Conservation (phyloP, 2,113 vertebrate species). For the Delphinus delphis region DNA sequence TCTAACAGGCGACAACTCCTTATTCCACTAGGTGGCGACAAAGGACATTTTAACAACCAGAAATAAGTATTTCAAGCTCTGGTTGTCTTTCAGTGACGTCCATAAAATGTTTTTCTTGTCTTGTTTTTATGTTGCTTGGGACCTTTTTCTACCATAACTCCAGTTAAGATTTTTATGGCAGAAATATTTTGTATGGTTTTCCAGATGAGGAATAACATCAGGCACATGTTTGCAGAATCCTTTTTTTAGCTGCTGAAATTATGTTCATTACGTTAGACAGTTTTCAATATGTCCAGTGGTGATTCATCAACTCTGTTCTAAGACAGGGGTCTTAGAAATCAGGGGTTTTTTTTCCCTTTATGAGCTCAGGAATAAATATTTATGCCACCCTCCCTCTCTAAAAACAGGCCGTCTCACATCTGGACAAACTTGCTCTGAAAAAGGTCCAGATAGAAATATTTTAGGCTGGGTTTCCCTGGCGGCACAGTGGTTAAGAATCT, state of each 20-base stretch:
- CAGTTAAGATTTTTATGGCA: not conserved
- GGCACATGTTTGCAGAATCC: not conserved
- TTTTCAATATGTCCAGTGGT: not conserved
- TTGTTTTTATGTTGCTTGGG: not conserved
- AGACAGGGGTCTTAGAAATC: not conserved
- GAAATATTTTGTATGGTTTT: not conserved
- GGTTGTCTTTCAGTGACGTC: not conserved
- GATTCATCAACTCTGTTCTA: not conserved
- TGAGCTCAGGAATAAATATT: not conserved
- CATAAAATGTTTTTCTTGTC: not conserved
- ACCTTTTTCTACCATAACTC: not conserved
- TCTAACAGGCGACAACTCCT: not conserved
- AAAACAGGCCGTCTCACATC: not conserved
- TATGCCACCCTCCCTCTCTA: not conserved
- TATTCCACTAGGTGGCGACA: conserved; percentile 43
- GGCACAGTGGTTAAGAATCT: no score
- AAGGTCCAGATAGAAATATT: not conserved
- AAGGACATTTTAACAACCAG: not conserved
- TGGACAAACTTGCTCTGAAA: not conserved
- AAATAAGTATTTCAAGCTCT: not conserved
- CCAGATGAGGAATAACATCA: not conserved
- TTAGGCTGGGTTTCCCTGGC: not conserved
- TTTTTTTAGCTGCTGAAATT: not conserved
- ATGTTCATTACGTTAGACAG: not conserved
- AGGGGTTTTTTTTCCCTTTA: not conserved